A percentile compares a stretch with the other conserved stretches of the same genome.
Evolutionary conservation across 2,113 vertebrate species (phyloP).

Genomic region (Podiceps cristatus): DNA sequence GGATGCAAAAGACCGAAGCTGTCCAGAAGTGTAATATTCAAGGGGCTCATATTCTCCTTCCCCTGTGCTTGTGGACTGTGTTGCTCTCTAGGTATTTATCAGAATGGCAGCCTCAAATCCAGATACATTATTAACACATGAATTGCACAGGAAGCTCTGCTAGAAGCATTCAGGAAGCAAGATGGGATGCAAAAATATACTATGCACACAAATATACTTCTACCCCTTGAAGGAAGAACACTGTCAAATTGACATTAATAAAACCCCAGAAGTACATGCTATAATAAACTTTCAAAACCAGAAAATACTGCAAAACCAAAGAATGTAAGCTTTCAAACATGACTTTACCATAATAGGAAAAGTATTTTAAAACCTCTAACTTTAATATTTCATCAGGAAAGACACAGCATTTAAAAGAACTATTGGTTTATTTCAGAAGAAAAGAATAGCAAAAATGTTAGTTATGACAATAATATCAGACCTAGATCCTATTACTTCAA

Average conservation of each 20-base stretch:
- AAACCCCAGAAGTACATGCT: not conserved
- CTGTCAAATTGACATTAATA: not conserved
- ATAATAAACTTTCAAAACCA: not conserved
- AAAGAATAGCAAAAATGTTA: conserved; percentile 32
- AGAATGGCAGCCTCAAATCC: not conserved
- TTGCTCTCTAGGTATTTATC: not conserved
- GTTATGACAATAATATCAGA: conserved; percentile 13
- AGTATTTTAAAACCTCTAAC: not conserved
- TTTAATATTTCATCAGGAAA: conserved; percentile 3
- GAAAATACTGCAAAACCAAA: conserved; percentile 9
- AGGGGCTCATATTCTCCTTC: not conserved
- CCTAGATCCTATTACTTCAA: not conserved
- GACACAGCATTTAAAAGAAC: conserved; percentile 2
- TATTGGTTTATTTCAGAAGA: conserved; percentile 18
- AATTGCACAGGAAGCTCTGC: not conserved
- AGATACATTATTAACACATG: not conserved
- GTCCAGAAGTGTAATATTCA: not conserved
- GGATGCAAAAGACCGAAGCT: not conserved
- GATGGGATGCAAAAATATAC: not conserved
- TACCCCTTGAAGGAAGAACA: not conserved
- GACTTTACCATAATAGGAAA: conserved; percentile 14
- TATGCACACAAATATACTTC: not conserved
- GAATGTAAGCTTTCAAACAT: not conserved
- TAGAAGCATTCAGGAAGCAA: not conserved
- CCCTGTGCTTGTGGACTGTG: not conserved